Base-by-base conservation (phyloP, 2,888 invertebrate genomes). In the Drosophila gaucha region DNA sequence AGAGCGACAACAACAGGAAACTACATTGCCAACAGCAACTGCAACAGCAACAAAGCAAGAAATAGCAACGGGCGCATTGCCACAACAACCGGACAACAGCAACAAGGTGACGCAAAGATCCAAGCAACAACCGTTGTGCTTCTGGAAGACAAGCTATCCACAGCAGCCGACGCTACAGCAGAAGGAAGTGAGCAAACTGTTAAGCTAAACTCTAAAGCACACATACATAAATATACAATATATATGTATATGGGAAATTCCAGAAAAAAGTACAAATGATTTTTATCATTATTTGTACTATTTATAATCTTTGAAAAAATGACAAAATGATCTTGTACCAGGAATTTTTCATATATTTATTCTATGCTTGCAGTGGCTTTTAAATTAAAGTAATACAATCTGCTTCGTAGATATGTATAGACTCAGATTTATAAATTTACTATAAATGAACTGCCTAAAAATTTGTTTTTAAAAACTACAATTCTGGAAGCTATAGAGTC, bases 61-160 rank as follows among this genome's bases (percentile, higher is more conserved):
- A 38, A 3, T 24, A 30, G 6, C 31, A 33, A 18, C 49, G 52
- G 4, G 28, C n/a, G 16, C 46, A 52, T 35, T 33, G 38, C 8
- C 30, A 12, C 22, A 39, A 18, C 20, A 14, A 18, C 22, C 30
- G 20, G 65, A 65, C 16, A 43, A 55, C 66, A 52, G 50, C 46
- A 49, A 14, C 77, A 72, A 72, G 24, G 8, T 6, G 14, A 24
- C 24, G n/a, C 74, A 74, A 60, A 57, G 46, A 20, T 16, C 59
- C 2, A 60, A 78, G 6, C 80, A 80, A 47, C 84, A 86, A 33
- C 78, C 86, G 2, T 33, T 84, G 1, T 66, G 67, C 35, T 86
- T 86, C 39, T 82, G 82, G 89, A 86, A 82, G 49, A 83, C 80
- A 4, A 84, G 80, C 55, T 80, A 80, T 31, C 73, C 72, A 12